Evolutionary conservation across 2,888 invertebrate genomes (phyloP).

Genomic region (Pinctada fucata): DNA sequence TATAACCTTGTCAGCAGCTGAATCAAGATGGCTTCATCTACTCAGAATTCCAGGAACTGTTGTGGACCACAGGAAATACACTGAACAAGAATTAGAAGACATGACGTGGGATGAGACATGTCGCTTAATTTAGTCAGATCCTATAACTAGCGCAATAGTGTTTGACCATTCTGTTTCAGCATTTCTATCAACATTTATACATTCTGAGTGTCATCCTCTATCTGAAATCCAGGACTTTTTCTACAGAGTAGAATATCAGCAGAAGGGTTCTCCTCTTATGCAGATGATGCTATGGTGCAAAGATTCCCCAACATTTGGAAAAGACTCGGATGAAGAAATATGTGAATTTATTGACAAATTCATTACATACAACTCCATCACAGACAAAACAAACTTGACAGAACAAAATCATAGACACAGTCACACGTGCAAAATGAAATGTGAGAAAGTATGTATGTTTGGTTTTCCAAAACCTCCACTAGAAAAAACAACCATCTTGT

Average conservation of each 20-base stretch:
- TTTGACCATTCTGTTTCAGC: slow-evolving; percentile 38
- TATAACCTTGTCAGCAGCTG: slow-evolving; percentile 50
- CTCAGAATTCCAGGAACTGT: slow-evolving; percentile 27
- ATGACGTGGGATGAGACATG: slow-evolving; percentile 39
- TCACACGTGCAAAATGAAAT: slow-evolving; percentile 40
- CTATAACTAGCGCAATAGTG: slow-evolving; percentile 44
- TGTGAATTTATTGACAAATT: slow-evolving; percentile 41
- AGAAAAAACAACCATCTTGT: slow-evolving; percentile 31
- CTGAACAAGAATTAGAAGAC: slow-evolving; percentile 34
- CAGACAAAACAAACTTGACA: slow-evolving; percentile 5
- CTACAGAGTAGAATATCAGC: slow-evolving; percentile 38
- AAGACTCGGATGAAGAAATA: slow-evolving; percentile 30
- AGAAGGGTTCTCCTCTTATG: slow-evolving; percentile 45
- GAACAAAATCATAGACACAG: slow-evolving; percentile 40
- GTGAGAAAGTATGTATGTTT: slow-evolving; percentile 39
- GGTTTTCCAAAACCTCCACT: slow-evolving; percentile 46
- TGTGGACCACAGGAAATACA: slow-evolving; percentile 24
- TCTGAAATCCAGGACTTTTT: slow-evolving; percentile 47
- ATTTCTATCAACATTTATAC: slow-evolving; percentile 34
- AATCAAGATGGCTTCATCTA: slow-evolving; percentile 46
- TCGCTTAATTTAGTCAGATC: slow-evolving; percentile 42
- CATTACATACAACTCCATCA: slow-evolving; percentile 35
- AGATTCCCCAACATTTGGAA: slow-evolving; percentile 35
- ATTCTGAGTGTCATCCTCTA: slow-evolving; percentile 29
- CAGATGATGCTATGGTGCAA: slow-evolving; percentile 47